phyloP scores from a whole-genome alignment of 2,888 invertebrate species.

The Calameuta idolon region DNA sequence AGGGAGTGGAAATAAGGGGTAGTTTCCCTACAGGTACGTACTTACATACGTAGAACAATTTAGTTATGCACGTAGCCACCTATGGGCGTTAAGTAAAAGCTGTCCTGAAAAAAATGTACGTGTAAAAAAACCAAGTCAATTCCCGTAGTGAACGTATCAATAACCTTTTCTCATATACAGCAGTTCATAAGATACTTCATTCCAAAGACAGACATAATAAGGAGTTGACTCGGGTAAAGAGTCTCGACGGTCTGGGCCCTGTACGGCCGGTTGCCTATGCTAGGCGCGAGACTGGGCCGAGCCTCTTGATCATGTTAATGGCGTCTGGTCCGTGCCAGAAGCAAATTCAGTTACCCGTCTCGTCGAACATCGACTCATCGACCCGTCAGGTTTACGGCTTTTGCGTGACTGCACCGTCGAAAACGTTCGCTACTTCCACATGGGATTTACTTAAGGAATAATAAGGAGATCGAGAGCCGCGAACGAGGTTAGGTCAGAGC shows the following conservation, averaged over 20 bases:
- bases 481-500: background rate
- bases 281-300: no score
- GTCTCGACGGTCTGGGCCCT: no score
- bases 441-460: background rate
- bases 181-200: no score
- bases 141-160: no score
- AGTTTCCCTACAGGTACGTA: background rate
- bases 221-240: no score
- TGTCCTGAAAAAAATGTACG: background rate
- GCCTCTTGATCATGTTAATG: slow-evolving; percentile 36
- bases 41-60: background rate
- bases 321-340: slow-evolving; percentile 29
- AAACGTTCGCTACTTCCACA: background rate
- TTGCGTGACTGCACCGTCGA: background rate
- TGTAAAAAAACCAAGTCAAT: no score
- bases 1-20: background rate
- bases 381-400: background rate
- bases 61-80: background rate
- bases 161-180: no score
- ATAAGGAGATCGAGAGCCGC: background rate
- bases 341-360: slow-evolving; percentile 32
- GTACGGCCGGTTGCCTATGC: no score
- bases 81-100: slow-evolving; percentile 42
- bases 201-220: no score
- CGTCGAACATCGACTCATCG: slow-evolving; percentile 19